Evolutionary conservation across 2,888 invertebrate genomes (phyloP).

Genomic region (Noctua fimbriata): DNA sequence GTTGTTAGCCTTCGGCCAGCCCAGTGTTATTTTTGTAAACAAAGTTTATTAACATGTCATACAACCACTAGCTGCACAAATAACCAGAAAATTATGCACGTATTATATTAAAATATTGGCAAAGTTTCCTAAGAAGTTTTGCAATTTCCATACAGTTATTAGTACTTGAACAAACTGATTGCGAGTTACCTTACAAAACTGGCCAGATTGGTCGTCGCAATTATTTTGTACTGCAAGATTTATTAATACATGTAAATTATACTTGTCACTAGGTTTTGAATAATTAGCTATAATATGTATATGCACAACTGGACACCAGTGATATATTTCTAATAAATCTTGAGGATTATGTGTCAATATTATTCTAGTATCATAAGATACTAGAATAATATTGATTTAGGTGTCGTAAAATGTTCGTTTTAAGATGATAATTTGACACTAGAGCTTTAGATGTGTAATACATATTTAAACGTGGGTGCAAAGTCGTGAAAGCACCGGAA

Average conservation of each 20-base stretch:
- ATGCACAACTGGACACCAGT: background rate
- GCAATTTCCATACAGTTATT: slow-evolving; percentile 57
- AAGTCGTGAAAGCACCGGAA: background rate
- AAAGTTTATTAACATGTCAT: slow-evolving; percentile 25
- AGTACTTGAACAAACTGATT: slow-evolving; percentile 47
- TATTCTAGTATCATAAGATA: background rate
- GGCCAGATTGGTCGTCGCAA: slow-evolving; percentile 18
- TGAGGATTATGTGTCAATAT: background rate
- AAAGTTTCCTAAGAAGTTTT: slow-evolving; percentile 43
- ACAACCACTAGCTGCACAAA: background rate
- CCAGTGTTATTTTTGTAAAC: background rate
- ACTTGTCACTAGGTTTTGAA: slow-evolving; percentile 50
- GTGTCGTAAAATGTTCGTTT: background rate
- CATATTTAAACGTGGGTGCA: background rate
- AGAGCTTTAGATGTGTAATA: background rate
- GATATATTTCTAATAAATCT: slow-evolving; percentile 31
- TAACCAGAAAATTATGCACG: slow-evolving; percentile 34
- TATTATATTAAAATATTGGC: slow-evolving; percentile 42
- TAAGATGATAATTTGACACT: background rate
- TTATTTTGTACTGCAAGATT: slow-evolving; percentile 46
- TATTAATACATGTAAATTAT: slow-evolving; percentile 58
- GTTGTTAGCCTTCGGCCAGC: background rate
- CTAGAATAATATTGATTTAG: slow-evolving; percentile 15
- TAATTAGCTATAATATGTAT: slow-evolving; percentile 23
- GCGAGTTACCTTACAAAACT: slow-evolving; percentile 44